phyloP scores from a whole-genome alignment of 1,140 invertebrate species.

The Danaus melanippus region DNA sequence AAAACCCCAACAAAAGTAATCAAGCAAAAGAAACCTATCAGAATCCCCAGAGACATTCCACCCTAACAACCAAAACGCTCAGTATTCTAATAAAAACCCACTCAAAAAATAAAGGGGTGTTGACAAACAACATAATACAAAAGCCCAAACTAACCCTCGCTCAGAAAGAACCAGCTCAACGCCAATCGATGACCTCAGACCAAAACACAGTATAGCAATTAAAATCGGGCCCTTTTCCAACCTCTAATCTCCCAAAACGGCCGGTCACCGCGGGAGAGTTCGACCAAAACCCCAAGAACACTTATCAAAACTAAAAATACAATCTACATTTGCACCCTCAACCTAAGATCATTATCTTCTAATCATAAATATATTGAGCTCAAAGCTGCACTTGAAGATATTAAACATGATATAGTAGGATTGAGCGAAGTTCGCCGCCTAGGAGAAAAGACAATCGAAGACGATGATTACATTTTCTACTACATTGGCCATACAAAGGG shows the following conservation, averaged over 20 bases:
- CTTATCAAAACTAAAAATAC: not conserved
- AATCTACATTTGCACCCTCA: constrained; percentile 8
- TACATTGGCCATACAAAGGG: too few relatives aligned
- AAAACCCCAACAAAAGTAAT: constrained; percentile 9
- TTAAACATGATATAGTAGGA: constrained; percentile 22
- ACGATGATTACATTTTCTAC: too few relatives aligned
- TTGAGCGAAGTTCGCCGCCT: constrained; percentile 17
- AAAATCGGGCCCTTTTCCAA: too few relatives aligned
- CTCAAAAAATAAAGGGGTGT: constrained; percentile 20
- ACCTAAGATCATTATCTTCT: constrained; percentile 7
- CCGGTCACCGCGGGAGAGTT: constrained; percentile 1
- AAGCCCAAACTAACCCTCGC: constrained; percentile 13
- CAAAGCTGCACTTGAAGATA: constrained; percentile 19
- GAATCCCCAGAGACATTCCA: constrained; percentile 16
- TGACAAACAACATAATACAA: constrained; percentile 19
- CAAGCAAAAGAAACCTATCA: constrained; percentile 22
- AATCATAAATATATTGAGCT: constrained; percentile 15
- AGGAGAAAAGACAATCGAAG: constrained; percentile 21
- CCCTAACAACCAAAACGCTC: constrained; percentile 8
- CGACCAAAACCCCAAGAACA: not conserved
- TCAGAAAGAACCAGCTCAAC: constrained; percentile 13
- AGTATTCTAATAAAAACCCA: not conserved
- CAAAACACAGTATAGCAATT: not conserved
- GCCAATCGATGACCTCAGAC: constrained; percentile 9
- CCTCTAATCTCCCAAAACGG: not conserved